Percentiles rank a stretch among this genome's conserved stretches.
These are phyloP conservation scores for Orthonevra nobilis DNA, from an alignment of 2,888 invertebrate genomes.

Conservation along the genomic window DNA sequence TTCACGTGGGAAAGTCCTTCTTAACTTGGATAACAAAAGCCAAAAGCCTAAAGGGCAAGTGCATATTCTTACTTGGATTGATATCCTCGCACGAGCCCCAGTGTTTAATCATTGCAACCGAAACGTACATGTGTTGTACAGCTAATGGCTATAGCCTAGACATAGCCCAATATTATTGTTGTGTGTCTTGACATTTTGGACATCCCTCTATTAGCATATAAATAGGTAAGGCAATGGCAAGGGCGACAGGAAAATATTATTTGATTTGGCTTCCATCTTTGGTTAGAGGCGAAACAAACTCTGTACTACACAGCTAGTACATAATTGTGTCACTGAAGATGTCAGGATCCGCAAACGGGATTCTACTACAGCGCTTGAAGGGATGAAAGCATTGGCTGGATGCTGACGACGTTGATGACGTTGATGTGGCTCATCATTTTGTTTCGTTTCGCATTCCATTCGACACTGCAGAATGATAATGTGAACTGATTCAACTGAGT, in stretches of 20 bases:
- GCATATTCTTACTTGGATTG: constrained; percentile 46
- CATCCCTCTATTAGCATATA: constrained; percentile 68
- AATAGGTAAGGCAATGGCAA: constrained; percentile 46
- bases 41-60: constrained; percentile 57
- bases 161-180: too few relatives aligned
- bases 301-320: not conserved
- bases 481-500: constrained; percentile 25
- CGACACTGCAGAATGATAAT: constrained; percentile 54
- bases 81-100: constrained; percentile 12
- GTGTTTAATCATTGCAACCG: constrained; percentile 47
- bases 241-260: constrained; percentile 59
- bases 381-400: constrained; percentile 9
- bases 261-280: constrained; percentile 31
- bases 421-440: constrained; percentile 24
- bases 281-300: constrained; percentile 11
- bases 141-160: constrained; percentile 39
- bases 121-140: not conserved
- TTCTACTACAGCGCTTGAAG: constrained; percentile 17
- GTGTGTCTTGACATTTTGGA: constrained; percentile 60
- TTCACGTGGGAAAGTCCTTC: constrained; percentile 61
- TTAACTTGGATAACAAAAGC: constrained; percentile 62
- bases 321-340: constrained; percentile 21
- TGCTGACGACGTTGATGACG: constrained; percentile 21
- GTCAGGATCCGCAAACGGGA: constrained; percentile 32
- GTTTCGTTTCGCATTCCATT: constrained; percentile 30